Evolutionary conservation across 2,888 invertebrate species (phyloP), one percentile per base, ranked within the genome.

Genomic region (Sclerodermus sp.): DNA sequence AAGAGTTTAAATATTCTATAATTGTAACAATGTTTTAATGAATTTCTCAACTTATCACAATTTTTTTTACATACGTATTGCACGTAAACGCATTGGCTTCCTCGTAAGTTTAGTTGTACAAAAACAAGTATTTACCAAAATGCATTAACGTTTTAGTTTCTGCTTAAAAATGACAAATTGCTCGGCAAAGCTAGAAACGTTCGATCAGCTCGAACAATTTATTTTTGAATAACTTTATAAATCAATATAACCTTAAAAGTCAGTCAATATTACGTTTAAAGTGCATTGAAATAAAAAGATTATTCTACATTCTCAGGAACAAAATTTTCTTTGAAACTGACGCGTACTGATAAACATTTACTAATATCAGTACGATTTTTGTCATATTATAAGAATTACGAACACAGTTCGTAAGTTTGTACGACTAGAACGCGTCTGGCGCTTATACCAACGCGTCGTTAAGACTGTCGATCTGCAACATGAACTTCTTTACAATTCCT

Each of bases 391-490:
- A 39, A 42, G 45, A 32, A 43, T 47, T 41, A 55, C 44, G 31
- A 58, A 60, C 40, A 32, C 34, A 49, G 47, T 44, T 51, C 47
- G 49, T 53, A 57, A 49, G 53, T 46, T 55, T 60, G 49, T 52
- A 51, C 62, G 73, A 73, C 73, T 73, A 73, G 73, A 73, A 65
- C 53, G 45, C 64, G 60, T 55, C 14, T 42, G 42, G 39, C 55
- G 38, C 54, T 52, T 57, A 50, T 23, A 23, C 23, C 23, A 23
- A 23, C 8, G 8, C 23, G 54, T 44, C 49, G 44, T 56, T 50
- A 49, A 58, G 32, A 57, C 30, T 41, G 44, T 47, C 41, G 17
- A 49, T 53, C 41, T 49, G 45, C 49, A 36, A 42, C 41, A 30
- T 37, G 46, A 30, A 53, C 44, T 6, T 40, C 49, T 45, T 71